Conservation (phyloP, 1,140 invertebrate genomes). For the Anadara kagoshimensis region DNA sequence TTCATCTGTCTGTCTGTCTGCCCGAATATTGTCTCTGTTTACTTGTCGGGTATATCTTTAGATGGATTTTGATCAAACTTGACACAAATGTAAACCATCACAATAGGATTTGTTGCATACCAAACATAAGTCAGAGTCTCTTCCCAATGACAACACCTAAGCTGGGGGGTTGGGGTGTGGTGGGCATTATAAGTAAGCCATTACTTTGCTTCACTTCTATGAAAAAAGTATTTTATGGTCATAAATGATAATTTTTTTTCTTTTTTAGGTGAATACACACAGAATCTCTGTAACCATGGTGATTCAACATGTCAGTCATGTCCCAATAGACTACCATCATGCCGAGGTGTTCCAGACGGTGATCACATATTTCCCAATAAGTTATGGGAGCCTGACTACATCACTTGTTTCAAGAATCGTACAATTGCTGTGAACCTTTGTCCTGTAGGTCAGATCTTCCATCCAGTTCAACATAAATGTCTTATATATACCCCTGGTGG, state of each 20-base stretch:
- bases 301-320: slow-evolving; percentile 23
- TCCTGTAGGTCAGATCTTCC: slow-evolving; percentile 17
- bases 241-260: slow-evolving; percentile 1
- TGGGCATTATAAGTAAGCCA: too few species aligned
- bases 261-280: slow-evolving; percentile 41
- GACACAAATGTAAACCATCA: not conserved
- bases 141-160: too few species aligned
- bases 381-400: slow-evolving; percentile 20
- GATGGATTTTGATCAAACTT: not conserved
- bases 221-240: too few species aligned
- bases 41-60: too few species aligned
- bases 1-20: not conserved
- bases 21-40: too few species aligned
- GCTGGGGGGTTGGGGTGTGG: too few species aligned
- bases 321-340: slow-evolving; percentile 9
- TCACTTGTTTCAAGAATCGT: slow-evolving; percentile 24
- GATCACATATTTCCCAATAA: slow-evolving; percentile 21
- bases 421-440: slow-evolving; percentile 17
- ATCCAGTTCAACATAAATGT: slow-evolving; percentile 7
- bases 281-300: slow-evolving; percentile 29
- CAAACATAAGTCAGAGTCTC: too few species aligned
- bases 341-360: slow-evolving; percentile 26
- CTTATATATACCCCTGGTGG: too few species aligned
- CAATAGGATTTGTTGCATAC: too few species aligned
- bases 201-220: too few species aligned